phyloP scores from a whole-genome alignment of 1,140 invertebrate species.

The Tachypleus tridentatus region DNA sequence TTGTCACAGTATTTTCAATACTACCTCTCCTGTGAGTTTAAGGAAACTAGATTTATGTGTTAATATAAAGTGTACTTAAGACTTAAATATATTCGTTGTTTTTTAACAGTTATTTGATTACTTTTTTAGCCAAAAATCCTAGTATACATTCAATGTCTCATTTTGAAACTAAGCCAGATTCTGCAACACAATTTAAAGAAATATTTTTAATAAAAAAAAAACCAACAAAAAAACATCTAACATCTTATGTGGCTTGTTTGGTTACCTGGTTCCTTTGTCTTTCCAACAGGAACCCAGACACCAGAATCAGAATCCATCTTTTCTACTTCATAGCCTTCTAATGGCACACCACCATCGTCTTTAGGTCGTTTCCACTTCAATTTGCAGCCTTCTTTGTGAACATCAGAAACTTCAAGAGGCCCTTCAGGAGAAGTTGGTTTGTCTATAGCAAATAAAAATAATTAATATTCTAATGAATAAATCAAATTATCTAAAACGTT shows the following conservation, averaged over 20 bases:
- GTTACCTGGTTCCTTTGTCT: slow-evolving; percentile 32
- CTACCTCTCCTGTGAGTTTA: too few species aligned
- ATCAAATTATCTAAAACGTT: too few species aligned
- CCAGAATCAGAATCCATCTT: slow-evolving; percentile 80
- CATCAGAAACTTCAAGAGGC: slow-evolving; percentile 62
- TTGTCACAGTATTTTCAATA: too few species aligned
- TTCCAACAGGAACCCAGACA: slow-evolving; percentile 65
- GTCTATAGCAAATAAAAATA: slow-evolving; percentile 37
- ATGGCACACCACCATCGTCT: slow-evolving; percentile 77
- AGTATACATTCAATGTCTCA: too few species aligned
- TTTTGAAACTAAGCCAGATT: too few species aligned
- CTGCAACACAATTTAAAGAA: background rate
- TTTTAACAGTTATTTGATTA: too few species aligned
- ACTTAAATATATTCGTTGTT: too few species aligned
- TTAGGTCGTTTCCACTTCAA: slow-evolving; percentile 54
- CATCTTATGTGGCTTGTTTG: slow-evolving; percentile 56
- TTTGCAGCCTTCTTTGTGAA: slow-evolving; percentile 35
- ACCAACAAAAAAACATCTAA: background rate
- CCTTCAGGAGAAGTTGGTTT: slow-evolving; percentile 79
- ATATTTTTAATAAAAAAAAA: background rate
- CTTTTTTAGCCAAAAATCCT: too few species aligned
- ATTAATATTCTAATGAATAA: too few species aligned
- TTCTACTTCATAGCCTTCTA: slow-evolving; percentile 85
- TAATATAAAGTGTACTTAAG: too few species aligned
- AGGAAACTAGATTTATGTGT: too few species aligned